These are phyloP conservation scores for Drosophila elegans DNA, from an alignment of 1,140 invertebrate species.

Conservation along the genomic window DNA sequence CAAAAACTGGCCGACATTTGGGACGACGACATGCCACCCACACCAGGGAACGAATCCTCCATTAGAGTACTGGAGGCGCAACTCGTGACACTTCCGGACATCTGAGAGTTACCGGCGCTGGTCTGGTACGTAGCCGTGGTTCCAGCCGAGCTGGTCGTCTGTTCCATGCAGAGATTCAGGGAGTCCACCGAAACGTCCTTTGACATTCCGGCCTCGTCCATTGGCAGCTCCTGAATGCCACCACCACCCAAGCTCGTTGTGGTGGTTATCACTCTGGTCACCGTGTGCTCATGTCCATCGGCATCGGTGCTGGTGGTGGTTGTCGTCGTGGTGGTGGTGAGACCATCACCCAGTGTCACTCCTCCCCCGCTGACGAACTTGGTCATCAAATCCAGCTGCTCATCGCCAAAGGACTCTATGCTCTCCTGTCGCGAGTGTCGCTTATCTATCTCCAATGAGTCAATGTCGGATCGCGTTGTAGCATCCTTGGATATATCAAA, in stretches of 20 bases:
- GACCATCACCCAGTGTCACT: slow-evolving; percentile 78
- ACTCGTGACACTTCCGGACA: slow-evolving; percentile 92
- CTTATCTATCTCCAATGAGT: slow-evolving; percentile 81
- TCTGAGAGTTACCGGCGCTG: slow-evolving; percentile 92
- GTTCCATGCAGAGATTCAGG: slow-evolving; percentile 75
- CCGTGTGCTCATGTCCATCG: slow-evolving; percentile 83
- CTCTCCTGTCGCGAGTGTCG: slow-evolving; percentile 86
- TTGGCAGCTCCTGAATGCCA: slow-evolving; percentile 50
- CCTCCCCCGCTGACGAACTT: slow-evolving; percentile 80
- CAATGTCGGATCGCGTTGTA: slow-evolving; percentile 75
- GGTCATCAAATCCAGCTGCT: slow-evolving; percentile 83
- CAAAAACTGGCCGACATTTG: slow-evolving; percentile 80
- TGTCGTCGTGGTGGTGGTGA: slow-evolving; percentile 85
- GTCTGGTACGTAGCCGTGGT: slow-evolving; percentile 92
- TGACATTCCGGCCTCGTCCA: slow-evolving; percentile 61
- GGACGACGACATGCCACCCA: slow-evolving; percentile 72
- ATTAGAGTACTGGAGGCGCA: slow-evolving; percentile 84
- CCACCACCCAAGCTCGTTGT: slow-evolving; percentile 85
- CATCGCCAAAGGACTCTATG: slow-evolving; percentile 85
- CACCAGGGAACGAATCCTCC: slow-evolving; percentile 80
- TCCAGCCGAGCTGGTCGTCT: slow-evolving; percentile 89
- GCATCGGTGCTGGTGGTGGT: slow-evolving; percentile 86
- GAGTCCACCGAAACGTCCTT: slow-evolving; percentile 83
- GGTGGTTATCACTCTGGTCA: slow-evolving; percentile 86
- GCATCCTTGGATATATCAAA: slow-evolving; percentile 86